Conservation (phyloP, 1,140 invertebrate genomes). For the Centruroides sculpturatus region DNA sequence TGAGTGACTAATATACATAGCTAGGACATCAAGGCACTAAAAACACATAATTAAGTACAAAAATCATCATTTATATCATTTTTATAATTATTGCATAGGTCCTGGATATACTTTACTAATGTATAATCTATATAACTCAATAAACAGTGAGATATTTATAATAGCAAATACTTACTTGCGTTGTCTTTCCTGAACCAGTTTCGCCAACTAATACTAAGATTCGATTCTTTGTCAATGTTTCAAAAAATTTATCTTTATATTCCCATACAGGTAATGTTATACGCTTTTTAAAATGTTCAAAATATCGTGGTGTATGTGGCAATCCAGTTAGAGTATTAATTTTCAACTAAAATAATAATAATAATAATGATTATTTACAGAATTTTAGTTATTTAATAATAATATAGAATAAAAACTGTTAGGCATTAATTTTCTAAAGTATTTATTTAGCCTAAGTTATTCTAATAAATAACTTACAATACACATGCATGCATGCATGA, state of each 20-base stretch:
- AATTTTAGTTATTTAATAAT: too few species aligned
- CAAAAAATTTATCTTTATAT: conserved; percentile 90
- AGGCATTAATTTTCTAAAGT: too few species aligned
- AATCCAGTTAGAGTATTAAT: conserved; percentile 53
- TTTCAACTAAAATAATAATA: not conserved
- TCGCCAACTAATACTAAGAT: conserved; percentile 90
- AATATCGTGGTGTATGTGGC: conserved; percentile 51
- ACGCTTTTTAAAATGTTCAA: conserved; percentile 43
- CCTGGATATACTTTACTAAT: not conserved
- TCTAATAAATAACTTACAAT: too few species aligned
- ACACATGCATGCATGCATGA: too few species aligned
- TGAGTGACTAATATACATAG: too few species aligned
- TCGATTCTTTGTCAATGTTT: conserved; percentile 73
- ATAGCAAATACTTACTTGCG: conserved; percentile 37
- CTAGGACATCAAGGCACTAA: too few species aligned
- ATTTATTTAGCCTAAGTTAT: too few species aligned
- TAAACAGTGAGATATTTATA: not conserved
- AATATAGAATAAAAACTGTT: too few species aligned
- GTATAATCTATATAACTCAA: not conserved
- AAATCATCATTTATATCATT: too few species aligned
- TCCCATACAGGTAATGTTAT: conserved; percentile 93
- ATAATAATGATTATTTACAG: too few species aligned
- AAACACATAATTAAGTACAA: too few species aligned
- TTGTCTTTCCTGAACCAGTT: conserved; percentile 95
- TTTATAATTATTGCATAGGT: too few species aligned